Percentiles rank a stretch among this genome's conserved stretches.
phyloP scores from a whole-genome alignment of 2,888 invertebrate genomes.

The Tenthredo livida region DNA sequence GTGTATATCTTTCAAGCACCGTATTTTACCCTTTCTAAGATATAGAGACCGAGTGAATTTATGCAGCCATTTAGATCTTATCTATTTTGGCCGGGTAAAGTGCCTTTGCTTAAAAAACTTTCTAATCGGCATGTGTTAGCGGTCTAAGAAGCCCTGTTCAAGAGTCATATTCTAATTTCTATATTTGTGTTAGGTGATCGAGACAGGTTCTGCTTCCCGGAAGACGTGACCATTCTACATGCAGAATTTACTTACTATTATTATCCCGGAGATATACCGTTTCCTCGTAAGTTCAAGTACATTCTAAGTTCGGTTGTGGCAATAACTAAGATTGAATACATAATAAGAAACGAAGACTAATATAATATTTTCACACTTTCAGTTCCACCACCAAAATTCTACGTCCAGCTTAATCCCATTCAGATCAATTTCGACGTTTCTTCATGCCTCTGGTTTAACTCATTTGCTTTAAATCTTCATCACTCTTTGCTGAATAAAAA shows the following conservation, averaged over 20 bases:
- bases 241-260: slow-evolving; percentile 98
- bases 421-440: slow-evolving; percentile 92
- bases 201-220: slow-evolving; percentile 91
- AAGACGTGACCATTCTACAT: slow-evolving; percentile 95
- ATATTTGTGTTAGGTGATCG: slow-evolving; percentile 82
- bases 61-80: background rate
- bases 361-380: slow-evolving; percentile 71
- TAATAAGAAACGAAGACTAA: slow-evolving; percentile 24
- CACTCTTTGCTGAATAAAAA: slow-evolving; percentile 83
- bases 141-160: background rate
- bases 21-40: background rate
- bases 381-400: slow-evolving; percentile 97
- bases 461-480: slow-evolving; percentile 93
- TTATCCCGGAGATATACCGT: slow-evolving; percentile 94
- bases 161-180: slow-evolving; percentile 8
- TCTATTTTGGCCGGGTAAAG: background rate
- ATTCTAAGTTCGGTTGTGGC: background rate
- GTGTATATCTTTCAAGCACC: background rate
- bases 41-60: background rate
- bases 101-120: background rate
- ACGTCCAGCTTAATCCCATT: slow-evolving; percentile 94
- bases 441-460: slow-evolving; percentile 96
- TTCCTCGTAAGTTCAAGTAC: slow-evolving; percentile 85
- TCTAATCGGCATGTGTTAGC: slow-evolving; percentile 23
- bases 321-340: background rate